These are phyloP conservation scores for Physocephala rufipes DNA, from an alignment of 2,888 invertebrate genomes.

Conservation along the genomic window DNA sequence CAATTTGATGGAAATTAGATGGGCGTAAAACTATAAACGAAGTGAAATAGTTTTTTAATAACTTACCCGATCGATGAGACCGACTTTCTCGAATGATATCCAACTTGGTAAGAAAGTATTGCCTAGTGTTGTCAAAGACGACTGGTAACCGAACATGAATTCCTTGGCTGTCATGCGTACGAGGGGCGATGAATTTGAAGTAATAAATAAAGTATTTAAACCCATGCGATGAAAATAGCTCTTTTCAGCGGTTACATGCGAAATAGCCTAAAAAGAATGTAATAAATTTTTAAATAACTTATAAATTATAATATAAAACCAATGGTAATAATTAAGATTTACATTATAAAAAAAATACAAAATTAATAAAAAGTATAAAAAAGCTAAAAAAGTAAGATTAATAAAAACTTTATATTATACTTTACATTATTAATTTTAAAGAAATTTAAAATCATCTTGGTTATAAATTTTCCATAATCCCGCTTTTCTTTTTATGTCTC, in stretches of 20 bases:
- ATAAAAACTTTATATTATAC: not conserved
- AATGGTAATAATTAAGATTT: too few relatives aligned
- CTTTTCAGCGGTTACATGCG: conserved; percentile 76
- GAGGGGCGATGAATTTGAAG: conserved; percentile 76
- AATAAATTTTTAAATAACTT: too few relatives aligned
- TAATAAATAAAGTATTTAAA: conserved; percentile 75
- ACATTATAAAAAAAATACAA: too few relatives aligned
- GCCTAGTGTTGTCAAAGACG: conserved; percentile 83
- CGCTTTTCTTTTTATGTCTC: not conserved
- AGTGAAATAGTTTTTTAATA: too few relatives aligned
- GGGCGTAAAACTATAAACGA: too few relatives aligned
- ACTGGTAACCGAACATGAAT: conserved; percentile 89
- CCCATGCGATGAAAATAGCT: conserved; percentile 74
- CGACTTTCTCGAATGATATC: conserved; percentile 87
- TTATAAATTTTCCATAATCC: not conserved
- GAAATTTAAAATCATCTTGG: conserved; percentile 1
- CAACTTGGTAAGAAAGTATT: conserved; percentile 84
- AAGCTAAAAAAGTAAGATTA: too few relatives aligned
- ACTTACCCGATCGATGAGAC: conserved; percentile 86
- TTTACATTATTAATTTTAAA: conserved; percentile 26
- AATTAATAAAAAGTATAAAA: too few relatives aligned
- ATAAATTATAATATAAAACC: too few relatives aligned
- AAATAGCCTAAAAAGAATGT: conserved; percentile 73
- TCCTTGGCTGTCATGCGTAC: conserved; percentile 84
- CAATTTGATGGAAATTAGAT: not conserved